These are phyloP conservation scores for Synergus itoensis DNA, from an alignment of 2,888 invertebrate species.

Conservation along the genomic window DNA sequence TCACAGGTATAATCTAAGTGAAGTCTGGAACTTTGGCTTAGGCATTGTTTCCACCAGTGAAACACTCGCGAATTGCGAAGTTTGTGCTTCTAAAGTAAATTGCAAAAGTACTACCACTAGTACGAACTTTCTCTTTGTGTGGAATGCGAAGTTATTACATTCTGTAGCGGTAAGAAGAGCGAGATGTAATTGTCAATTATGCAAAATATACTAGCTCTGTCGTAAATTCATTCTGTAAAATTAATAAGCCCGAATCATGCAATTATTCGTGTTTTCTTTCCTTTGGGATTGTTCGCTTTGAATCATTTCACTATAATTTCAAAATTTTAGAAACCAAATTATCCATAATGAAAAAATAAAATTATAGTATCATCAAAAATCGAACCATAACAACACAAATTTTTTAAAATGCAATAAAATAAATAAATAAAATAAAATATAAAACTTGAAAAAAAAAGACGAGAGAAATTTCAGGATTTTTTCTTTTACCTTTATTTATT, in stretches of 20 bases:
- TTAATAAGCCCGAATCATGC: neutral
- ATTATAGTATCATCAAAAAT: too few relatives aligned
- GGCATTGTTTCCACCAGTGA: constrained; percentile 27
- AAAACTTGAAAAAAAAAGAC: too few relatives aligned
- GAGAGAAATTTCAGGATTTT: neutral
- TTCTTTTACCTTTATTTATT: neutral
- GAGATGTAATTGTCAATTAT: constrained; percentile 31
- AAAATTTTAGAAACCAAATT: neutral
- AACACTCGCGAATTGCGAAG: constrained; percentile 1
- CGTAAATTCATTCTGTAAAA: constrained; percentile 19
- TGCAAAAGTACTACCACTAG: constrained; percentile 16
- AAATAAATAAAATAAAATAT: too few relatives aligned
- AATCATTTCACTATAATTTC: neutral
- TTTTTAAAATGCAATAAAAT: too few relatives aligned
- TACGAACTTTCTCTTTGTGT: neutral
- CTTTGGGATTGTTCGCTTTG: neutral
- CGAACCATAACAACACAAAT: too few relatives aligned
- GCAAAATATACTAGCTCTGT: constrained; percentile 22
- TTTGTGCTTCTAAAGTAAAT: constrained; percentile 25
- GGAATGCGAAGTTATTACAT: constrained; percentile 17
- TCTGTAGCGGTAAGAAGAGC: constrained; percentile 15
- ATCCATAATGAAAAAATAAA: neutral
- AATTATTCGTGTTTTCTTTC: neutral
- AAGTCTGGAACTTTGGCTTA: constrained; percentile 24
- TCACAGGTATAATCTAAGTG: neutral